A percentile compares a stretch with the other conserved stretches of the same genome.
Conservation (phyloP, 1,140 invertebrate species). For the Pectinophora gossypiella region DNA sequence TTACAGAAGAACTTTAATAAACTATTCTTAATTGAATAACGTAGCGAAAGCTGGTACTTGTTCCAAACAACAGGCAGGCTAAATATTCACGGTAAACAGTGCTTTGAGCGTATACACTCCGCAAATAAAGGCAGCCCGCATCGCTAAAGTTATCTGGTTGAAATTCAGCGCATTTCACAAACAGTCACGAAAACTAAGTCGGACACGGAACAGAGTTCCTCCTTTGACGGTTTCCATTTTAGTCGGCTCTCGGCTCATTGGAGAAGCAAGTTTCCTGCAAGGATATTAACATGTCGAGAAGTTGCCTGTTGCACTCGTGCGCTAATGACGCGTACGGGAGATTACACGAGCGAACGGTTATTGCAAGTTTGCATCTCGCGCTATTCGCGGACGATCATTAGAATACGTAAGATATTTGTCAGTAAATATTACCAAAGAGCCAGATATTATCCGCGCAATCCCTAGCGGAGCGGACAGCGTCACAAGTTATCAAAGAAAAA, state of each 20-base stretch:
- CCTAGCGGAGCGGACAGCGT: no score
- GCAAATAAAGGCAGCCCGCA: not conserved
- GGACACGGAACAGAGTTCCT: not conserved
- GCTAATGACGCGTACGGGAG: not conserved
- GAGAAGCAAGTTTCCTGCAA: not conserved
- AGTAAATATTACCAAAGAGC: no score
- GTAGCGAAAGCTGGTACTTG: no score
- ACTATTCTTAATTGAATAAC: no score
- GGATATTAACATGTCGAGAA: not conserved
- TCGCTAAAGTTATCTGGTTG: not conserved
- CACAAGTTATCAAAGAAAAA: no score
- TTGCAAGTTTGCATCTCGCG: no score
- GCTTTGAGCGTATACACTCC: not conserved
- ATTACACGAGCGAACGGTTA: no score
- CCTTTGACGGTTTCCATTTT: not conserved
- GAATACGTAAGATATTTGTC: no score
- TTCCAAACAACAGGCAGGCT: no score
- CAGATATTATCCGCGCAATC: no score
- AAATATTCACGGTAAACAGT: not conserved
- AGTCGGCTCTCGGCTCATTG: not conserved
- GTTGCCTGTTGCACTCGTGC: not conserved
- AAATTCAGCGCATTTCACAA: not conserved
- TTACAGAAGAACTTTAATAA: no score
- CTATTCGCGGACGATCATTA: no score
- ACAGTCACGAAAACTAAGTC: not conserved